Base-by-base conservation (phyloP, 2,797 vertebrate species). In the Huso huso region DNA sequence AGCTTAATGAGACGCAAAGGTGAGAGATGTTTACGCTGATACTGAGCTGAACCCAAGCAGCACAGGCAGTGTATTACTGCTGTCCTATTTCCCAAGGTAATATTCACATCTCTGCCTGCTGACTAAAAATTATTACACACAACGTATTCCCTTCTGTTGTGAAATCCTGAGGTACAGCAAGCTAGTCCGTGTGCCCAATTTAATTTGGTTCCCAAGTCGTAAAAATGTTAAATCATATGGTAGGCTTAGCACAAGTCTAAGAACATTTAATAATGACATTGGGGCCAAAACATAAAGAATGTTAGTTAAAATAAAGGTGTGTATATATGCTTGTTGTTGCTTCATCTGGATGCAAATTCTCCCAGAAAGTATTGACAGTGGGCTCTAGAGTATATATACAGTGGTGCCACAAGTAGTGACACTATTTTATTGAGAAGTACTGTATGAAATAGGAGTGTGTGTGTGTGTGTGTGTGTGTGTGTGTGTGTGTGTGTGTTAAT, bases 1-100 rank as follows among this genome's bases (percentile, higher is more conserved):
- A 68, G 60, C 53, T 48, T 68, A 62, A 68, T 62, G 66, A 68
- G 60, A 51, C 10, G 49, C 62, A 68, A 68, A 68, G 62, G 66
- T 61, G 52, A 10, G 48, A 51, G 60, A 52, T 37, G 61, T 52
- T 68, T 53, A 48, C 49, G n/a, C 6, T 62, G 52, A 18, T 61
- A 62, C 52, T 61, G 62, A 49, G 8, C 48, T 12, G 11, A 63
- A 48, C 8, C 61, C 23, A n/a, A 49, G 8, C 23, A 6, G 6
- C 53, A 68, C 51, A 51, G 18, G 55, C 65, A 66, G 52, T 63
- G 53, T 62, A 68, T 68, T 68, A 48, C 66, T 62, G 60, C 51
- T 63, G 51, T 62, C 61, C 53, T 58, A 58, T 58, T 58, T 58
- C 55, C 55, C 55, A 58, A 58, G 55, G 55, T 58, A n/a, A 13